Percentiles rank a stretch among this genome's conserved stretches.
Conservation (phyloP, 2,113 vertebrate species). For the Monarcha castaneiventris region DNA sequence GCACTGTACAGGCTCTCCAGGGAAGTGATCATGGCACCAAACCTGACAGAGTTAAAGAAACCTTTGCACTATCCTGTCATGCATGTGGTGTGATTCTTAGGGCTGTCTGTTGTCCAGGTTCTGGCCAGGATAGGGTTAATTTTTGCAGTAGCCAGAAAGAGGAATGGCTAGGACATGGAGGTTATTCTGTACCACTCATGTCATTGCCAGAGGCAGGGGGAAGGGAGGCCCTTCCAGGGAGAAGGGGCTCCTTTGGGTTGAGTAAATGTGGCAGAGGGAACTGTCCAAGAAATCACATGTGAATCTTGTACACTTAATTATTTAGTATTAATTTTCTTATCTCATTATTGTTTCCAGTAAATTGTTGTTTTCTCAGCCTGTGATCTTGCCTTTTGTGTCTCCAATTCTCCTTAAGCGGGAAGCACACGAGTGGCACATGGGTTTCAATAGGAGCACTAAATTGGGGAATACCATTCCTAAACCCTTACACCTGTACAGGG, state of each 20-base stretch:
- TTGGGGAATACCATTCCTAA: not conserved
- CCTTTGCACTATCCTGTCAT: not conserved
- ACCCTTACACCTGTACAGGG: not conserved
- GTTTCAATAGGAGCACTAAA: not conserved
- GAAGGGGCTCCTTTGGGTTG: not conserved
- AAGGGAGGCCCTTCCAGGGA: accelerated
- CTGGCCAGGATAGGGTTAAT: not conserved
- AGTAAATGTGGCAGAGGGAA: not conserved
- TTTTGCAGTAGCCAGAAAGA: not conserved
- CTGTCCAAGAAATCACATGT: not conserved
- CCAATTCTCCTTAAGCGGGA: not conserved
- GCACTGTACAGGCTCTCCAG: not conserved
- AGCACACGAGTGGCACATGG: accelerated
- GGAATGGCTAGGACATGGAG: not conserved
- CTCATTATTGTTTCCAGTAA: not conserved
- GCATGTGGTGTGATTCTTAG: no score
- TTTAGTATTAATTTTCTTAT: not conserved
- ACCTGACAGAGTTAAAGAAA: not conserved
- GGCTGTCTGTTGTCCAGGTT: not conserved
- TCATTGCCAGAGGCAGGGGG: not conserved
- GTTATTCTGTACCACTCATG: not conserved
- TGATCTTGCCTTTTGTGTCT: not conserved
- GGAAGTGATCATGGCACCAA: not conserved
- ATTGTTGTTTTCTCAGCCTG: not conserved
- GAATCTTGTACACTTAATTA: not conserved